Evolutionary conservation across 2,113 vertebrate genomes (phyloP), one percentile per base, ranked within the genome.

Genomic region (Lipophrys pholis): DNA sequence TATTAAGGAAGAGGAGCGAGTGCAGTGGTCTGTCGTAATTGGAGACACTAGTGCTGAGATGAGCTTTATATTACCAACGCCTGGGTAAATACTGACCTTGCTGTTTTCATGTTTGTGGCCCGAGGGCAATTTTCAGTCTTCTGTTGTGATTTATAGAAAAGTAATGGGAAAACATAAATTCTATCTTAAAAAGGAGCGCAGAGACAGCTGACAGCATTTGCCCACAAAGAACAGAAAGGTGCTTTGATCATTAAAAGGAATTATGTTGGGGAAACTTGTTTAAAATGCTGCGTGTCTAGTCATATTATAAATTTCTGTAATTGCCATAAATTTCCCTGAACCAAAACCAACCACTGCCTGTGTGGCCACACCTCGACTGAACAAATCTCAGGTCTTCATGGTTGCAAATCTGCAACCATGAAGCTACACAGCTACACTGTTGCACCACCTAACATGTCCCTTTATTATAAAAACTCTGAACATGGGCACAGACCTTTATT

Each of bases 11-110:
- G 62, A 85, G 78, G 52, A 66, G 68, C 3, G 43, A 78, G 81
- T 69, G 46, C 85, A 75, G 57, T 73, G 86, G 66, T 76, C 65
- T 63, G 55, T 69, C 40, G 50, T 89, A 88, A 90, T 87, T 87
- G 87, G 78, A 90, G 78, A 83, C 80, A 78, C 80, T 49, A 49
- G 60, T 55, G 81, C 68, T 73, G 85, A 83, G 83, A 87, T 83
- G 85, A 89, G 84, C 80, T 82, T 83, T 82, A 78, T 81, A 78
- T 81, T 66, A 76, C 76, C 64, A 49, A 66, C 5, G 35, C 55
- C 51, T 46, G 66, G 80, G 70, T 84, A 84, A 89, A 85, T 72
- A 89, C 83, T 88, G 87, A 91, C 85, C 90, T 88, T 71, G 78
- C 76, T 86, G 71, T 86, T 87, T 90, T 63, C 55, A 63, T 73